Base-by-base conservation (phyloP, 2,888 invertebrate genomes). In the Yponomeuta plumbellus region DNA sequence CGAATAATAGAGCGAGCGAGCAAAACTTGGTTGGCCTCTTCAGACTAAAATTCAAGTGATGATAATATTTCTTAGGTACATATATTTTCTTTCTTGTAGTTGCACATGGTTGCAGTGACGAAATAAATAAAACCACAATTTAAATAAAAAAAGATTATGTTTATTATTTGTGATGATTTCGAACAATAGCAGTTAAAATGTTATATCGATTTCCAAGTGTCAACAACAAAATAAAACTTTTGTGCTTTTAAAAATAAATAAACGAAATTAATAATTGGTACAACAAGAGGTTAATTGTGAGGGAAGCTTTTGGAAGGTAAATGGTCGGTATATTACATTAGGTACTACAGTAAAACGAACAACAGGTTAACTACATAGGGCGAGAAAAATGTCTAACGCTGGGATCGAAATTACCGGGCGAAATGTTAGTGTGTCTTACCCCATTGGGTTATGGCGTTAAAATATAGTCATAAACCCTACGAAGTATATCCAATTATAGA, bases 151-250 rank as follows among this genome's bases (percentile, higher is more conserved):
- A 88, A 85, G 85, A 88, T 90, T 90, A 88, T 83, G 44, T 86
- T 88, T 88, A 89, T 89, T 90, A 89, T 83, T 79, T 84, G 89
- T 90, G 89, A 88, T 86, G 88, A 85, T 86, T 78, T 84, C 80
- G 83, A 89, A 86, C 86, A 86, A 85, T 87, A 88, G 83, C 83
- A 83, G 82, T 86, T 68, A 67, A 68, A 88, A 85, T 84, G 84
- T 85, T 86, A 88, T 76, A 58, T 85, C 83, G 78, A 87, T 82
- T 83, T 84, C 80, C 82, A 83, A 80, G 87, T 88, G 87, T 84
- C 86, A 88, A 89, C 87, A 87, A 87, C 80, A 85, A 85, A 89
- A 87, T 87, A 86, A 91, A 85, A 85, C 85, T 83, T 86, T 86
- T 89, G 91, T 91, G 91, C 88, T 81, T 80, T 77, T 84, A 86